Base-by-base conservation (phyloP, 2,113 vertebrate species). In the Nyctibius bracteatus region DNA sequence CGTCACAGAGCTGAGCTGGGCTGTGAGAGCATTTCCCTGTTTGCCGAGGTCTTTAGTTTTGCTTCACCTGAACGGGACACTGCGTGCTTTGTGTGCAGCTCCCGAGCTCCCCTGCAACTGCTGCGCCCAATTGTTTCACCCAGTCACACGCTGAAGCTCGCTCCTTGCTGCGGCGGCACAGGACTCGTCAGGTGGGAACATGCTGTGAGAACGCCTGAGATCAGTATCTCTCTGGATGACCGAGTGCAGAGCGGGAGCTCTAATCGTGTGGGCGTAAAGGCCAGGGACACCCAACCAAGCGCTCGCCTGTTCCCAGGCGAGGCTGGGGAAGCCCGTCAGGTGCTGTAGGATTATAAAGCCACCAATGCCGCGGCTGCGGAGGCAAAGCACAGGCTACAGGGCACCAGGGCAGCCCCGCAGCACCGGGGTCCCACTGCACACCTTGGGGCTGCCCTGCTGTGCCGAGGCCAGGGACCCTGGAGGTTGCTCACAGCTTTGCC, bases 221-320 rank as follows among this genome's bases (percentile, higher is more conserved):
- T 13, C 28, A 61, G 4, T 6, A 65, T 31, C 43, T 71, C 44
- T 39, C 22, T 52, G 37, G 37, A 27, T 3, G 11, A 63, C 6
- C 28, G 10, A 52, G 39, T 1, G 7, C 30, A 20, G 66, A 49
- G 49, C 6, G 1, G 30, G 21, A 78, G 78, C 20, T 46, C 15
- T 19, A 5, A 6, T 22, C 49, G 1, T 12, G 33, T 20, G 24
- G 35, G 41, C 0, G 0, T 31, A 27, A 61, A 68, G 39, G 62
- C 41, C 67, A 59, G 43, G 35, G 71, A 19, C 30, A 22, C 17
- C 47, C 2, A 0, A 35, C 37, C 2, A 4, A 21, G 14, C 30
- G 39, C 44, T 11, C n/a, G 39, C 46, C 55, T 3, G 1, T 8
- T 20, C 17, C 33, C 30, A n/a, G 43, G 4, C 2, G 28, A 10